phyloP scores from a whole-genome alignment of 2,797 vertebrate species.

The Esox masquinongy region DNA sequence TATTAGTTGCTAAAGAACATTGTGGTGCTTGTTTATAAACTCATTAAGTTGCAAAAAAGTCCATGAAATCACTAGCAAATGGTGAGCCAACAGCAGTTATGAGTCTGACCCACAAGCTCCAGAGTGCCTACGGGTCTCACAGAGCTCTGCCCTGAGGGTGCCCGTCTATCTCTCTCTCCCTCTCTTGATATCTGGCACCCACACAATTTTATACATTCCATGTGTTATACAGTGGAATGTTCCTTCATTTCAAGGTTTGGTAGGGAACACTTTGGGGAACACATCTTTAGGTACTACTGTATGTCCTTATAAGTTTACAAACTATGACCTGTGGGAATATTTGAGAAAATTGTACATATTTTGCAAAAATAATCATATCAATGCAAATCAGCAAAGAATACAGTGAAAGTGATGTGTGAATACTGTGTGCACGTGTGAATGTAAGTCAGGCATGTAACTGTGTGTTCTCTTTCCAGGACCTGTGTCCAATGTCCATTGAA shows the following conservation, averaged over 20 bases:
- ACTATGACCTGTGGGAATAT: no score
- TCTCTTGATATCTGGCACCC: neutral
- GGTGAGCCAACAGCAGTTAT: no score
- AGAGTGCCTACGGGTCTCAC: no score
- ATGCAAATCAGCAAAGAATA: conserved; percentile 39
- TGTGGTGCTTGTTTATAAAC: no score
- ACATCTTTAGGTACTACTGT: neutral
- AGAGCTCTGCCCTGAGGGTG: no score
- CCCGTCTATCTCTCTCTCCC: neutral
- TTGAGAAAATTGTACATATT: no score
- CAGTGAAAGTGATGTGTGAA: conserved; percentile 10
- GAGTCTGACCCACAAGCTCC: no score
- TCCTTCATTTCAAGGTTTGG: neutral
- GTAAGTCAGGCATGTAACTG: conserved; percentile 2
- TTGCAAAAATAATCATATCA: conserved; percentile 33
- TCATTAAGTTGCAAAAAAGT: no score
- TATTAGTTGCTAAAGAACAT: no score
- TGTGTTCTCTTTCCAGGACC: conserved; percentile 43
- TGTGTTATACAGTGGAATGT: neutral
- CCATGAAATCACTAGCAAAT: no score
- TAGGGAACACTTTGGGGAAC: neutral
- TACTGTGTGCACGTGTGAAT: conserved; percentile 22
- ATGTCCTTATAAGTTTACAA: neutral
- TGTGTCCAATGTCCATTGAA: conserved; percentile 48
- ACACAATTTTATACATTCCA: no score